Percentiles rank a stretch among this genome's conserved stretches.
Conservation (phyloP, 2,888 invertebrate species). For the Leptopilina drosophilae region DNA sequence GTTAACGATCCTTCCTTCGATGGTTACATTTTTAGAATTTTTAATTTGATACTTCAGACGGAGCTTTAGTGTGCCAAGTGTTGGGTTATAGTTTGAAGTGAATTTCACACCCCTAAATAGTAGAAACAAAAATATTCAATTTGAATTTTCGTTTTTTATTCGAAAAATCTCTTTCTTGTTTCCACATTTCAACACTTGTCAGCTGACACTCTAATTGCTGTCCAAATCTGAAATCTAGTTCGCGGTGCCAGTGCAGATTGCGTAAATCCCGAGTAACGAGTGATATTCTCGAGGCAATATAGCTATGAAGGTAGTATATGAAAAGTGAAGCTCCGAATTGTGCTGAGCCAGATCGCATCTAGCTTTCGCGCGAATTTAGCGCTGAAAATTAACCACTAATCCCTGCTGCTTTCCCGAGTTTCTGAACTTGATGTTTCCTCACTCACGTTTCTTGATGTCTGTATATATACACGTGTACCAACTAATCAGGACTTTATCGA, state of each 20-base stretch:
- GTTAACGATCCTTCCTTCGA: conserved; percentile 18
- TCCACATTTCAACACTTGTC: conserved; percentile 10
- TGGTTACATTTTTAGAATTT: conserved; percentile 5
- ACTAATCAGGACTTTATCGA: too few species aligned
- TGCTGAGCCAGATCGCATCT: conserved; percentile 36
- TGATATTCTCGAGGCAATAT: conserved; percentile 23
- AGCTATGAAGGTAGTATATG: conserved; percentile 2
- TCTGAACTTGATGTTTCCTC: background rate
- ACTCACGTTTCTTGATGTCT: background rate
- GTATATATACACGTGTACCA: background rate
- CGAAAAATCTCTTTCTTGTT: background rate
- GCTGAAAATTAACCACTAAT: conserved; percentile 23
- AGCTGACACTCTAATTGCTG: conserved; percentile 35
- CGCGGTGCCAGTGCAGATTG: conserved; percentile 22
- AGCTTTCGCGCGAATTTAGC: conserved; percentile 23
- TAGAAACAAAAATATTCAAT: background rate
- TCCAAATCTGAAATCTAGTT: conserved; percentile 38
- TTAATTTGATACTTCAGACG: too few species aligned
- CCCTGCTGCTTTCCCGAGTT: background rate
- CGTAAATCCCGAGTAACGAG: conserved; percentile 39
- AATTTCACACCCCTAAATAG: too few species aligned
- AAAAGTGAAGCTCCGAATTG: conserved; percentile 16
- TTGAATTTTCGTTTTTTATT: too few species aligned
- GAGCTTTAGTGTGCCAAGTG: too few species aligned
- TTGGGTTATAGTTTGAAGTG: too few species aligned